Evolutionary conservation across 2,113 vertebrate species (phyloP), one percentile per base, ranked within the genome.

Genomic region (Bos indicus): DNA sequence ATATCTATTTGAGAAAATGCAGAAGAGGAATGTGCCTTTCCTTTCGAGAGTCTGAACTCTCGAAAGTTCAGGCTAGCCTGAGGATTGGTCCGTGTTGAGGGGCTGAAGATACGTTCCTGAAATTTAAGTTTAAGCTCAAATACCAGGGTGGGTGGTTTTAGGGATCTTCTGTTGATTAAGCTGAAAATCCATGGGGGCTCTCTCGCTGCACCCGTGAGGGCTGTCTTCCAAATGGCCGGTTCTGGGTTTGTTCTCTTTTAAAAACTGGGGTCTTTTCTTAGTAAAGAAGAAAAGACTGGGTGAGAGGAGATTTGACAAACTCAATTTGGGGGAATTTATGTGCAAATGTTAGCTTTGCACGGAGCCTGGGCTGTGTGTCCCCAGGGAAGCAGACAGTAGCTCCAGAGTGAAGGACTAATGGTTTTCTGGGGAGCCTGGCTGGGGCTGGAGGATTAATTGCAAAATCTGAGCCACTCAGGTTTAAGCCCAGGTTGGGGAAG

Each of bases 181-280:
- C 83, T 95, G 52, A 95, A 98, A 97, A 36, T 28, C 88, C 54
- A 40, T 36, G 4, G 1, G 1, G 92, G 54, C 43, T 81, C 86
- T 89, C 89, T 74, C 0, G 46, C n/a, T 17, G 71, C 1, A 4
- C 67, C 6, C 15, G 0, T 21, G 64, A 90, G 11, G 92, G 88
- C 92, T 80, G 25, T 81, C 43, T 91, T 95, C 90, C 67, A 30
- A 60, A 82, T 21, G 62, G 14, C 74, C 13, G 59, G 71, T 33
- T 96, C 56, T 60, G 57, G 67, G 33, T 36, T 46, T 59, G 81
- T 80, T 77, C 86, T 97, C 95, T 64, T 40, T 59, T 52, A 97
- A 64, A 62, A 62, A 23, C 87, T 83, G 21, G 54, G 91, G 15
- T 78, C 86, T 97, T 97, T 80, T 71, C 60, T 96, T 84, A 26